Conservation (phyloP, 2,888 invertebrate species). For the Fabriciana adippe region DNA sequence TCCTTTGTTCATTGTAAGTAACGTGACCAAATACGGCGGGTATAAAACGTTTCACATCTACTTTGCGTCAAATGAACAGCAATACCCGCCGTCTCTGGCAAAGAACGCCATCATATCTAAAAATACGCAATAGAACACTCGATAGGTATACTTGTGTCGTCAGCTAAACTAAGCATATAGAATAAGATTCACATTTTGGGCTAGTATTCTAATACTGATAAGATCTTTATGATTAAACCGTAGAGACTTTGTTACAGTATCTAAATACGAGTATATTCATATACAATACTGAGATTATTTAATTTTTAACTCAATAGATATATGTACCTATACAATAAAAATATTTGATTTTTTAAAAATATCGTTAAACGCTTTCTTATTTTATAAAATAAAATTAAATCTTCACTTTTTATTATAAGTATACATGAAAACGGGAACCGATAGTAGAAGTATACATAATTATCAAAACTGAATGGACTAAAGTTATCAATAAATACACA, state of each 20-base stretch:
- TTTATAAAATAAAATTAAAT: too few species aligned
- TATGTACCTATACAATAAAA: too few species aligned
- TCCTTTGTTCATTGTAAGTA: conserved; percentile 36
- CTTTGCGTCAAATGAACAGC: conserved; percentile 52
- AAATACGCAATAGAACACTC: conserved; percentile 48
- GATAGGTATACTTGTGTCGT: conserved; percentile 2
- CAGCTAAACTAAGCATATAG: conserved; percentile 3
- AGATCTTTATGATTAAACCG: too few species aligned
- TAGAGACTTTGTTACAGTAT: too few species aligned
- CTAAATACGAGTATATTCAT: too few species aligned
- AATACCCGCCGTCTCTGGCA: conserved; percentile 49
- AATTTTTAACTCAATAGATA: too few species aligned
- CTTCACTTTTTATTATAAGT: too few species aligned
- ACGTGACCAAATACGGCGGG: conserved; percentile 34
- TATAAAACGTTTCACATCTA: conserved; percentile 23
- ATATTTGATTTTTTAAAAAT: too few species aligned
- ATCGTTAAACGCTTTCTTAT: too few species aligned
- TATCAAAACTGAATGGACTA: conserved; percentile 1
- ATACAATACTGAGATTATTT: too few species aligned
- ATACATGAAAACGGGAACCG: neutral
- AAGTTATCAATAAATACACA: conserved; percentile 13
- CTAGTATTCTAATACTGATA: too few species aligned
- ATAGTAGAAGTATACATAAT: neutral
- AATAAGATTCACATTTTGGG: neutral
- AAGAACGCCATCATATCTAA: conserved; percentile 76